Conservation (phyloP, 2,113 vertebrate genomes). For the Gallinago undulata region DNA sequence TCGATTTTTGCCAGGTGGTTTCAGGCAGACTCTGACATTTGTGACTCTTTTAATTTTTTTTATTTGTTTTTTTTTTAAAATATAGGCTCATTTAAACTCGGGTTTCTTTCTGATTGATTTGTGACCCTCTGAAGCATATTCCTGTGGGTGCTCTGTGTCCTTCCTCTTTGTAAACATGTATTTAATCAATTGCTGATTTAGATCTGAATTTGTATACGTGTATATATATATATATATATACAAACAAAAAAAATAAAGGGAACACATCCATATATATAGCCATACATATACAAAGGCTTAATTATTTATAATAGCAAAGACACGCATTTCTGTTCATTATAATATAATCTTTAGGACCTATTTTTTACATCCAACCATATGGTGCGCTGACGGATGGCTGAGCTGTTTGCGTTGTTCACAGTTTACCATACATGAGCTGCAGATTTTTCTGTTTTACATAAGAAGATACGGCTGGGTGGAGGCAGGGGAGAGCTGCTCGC, state of each 20-base stretch:
- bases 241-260: background rate
- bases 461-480: background rate
- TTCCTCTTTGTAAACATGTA: background rate
- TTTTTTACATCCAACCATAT: constrained; percentile 24
- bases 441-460: background rate
- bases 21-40: background rate
- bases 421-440: background rate
- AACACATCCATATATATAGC: background rate
- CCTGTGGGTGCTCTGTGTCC: background rate
- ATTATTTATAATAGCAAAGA: background rate
- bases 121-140: background rate
- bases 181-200: background rate
- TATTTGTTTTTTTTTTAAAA: background rate
- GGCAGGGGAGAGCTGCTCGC: background rate
- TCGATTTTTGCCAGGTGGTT: background rate
- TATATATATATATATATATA: background rate
- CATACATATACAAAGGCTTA: background rate
- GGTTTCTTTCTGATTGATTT: background rate
- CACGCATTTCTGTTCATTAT: background rate
- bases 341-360: background rate
- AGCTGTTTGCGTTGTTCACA: constrained; percentile 24
- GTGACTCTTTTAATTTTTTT: background rate
- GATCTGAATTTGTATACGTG: background rate
- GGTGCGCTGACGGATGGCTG: background rate
- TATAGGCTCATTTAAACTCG: background rate